A percentile compares a stretch with the other conserved stretches of the same genome.
These are phyloP conservation scores for Ceyx melanurus DNA, from an alignment of 2,113 vertebrate genomes.

Conservation along the genomic window DNA sequence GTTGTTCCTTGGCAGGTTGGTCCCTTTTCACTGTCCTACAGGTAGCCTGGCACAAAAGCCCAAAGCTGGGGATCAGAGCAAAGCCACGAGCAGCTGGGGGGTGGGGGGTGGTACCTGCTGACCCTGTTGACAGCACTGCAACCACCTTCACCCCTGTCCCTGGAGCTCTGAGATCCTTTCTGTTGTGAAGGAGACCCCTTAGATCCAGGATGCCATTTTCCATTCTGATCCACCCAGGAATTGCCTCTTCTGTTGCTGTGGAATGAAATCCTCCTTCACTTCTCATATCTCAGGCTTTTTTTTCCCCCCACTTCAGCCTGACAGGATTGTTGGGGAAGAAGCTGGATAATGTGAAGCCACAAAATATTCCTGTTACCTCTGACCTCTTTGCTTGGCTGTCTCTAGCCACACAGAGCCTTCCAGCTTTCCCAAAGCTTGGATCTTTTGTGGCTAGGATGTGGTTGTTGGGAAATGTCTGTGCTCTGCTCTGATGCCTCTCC, in stretches of 20 bases:
- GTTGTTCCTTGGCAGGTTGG: rapidly evolving
- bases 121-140: neutral
- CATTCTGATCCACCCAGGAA: neutral
- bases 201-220: neutral
- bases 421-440: slow-evolving; percentile 11
- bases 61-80: neutral
- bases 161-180: neutral
- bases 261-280: neutral
- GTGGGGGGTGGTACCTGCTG: rapidly evolving
- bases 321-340: neutral
- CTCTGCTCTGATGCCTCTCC: neutral
- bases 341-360: neutral
- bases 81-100: neutral
- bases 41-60: neutral
- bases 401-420: neutral
- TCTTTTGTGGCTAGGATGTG: neutral
- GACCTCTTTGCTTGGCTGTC: slow-evolving; percentile 11
- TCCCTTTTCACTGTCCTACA: rapidly evolving
- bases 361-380: neutral
- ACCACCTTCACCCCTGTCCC: neutral
- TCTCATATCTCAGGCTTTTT: neutral
- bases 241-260: neutral
- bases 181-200: neutral
- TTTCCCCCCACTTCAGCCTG: neutral
- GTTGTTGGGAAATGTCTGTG: neutral